phyloP scores from a whole-genome alignment of 2,113 vertebrate species.

The Dasyornis broadbenti region DNA sequence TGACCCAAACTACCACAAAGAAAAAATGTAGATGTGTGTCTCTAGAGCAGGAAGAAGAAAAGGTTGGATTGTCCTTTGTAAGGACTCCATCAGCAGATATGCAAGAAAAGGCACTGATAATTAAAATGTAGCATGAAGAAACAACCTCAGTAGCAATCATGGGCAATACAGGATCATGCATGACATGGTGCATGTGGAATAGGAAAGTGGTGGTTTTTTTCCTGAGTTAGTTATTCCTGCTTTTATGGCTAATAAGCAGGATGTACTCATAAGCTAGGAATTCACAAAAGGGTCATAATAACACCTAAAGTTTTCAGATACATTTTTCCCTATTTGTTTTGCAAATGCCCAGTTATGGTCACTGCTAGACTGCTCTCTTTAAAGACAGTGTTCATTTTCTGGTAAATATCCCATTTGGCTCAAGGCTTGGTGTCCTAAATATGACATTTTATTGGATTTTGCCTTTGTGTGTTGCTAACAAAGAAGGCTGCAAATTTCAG shows the following conservation, averaged over 20 bases:
- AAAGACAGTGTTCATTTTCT: neutral
- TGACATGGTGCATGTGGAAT: neutral
- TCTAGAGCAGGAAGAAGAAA: neutral
- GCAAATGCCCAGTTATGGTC: neutral
- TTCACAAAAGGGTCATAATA: neutral
- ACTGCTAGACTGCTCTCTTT: neutral
- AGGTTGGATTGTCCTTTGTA: neutral
- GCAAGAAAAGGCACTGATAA: neutral
- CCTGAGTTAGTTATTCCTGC: neutral
- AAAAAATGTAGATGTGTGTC: neutral
- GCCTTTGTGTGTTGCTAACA: neutral
- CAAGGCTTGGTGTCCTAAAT: neutral
- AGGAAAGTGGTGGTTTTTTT: fast-evolving
- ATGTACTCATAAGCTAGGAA: neutral
- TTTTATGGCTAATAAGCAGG: neutral
- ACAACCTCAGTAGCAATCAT: neutral
- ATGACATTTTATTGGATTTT: neutral
- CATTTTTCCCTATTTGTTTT: neutral
- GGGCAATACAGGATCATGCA: no score
- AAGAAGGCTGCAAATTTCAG: neutral
- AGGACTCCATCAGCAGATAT: neutral
- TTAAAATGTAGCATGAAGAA: neutral
- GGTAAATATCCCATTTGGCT: neutral
- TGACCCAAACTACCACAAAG: neutral
- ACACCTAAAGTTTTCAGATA: neutral